Conservation (phyloP, 2,888 invertebrate species). For the Rhingia rostrata region DNA sequence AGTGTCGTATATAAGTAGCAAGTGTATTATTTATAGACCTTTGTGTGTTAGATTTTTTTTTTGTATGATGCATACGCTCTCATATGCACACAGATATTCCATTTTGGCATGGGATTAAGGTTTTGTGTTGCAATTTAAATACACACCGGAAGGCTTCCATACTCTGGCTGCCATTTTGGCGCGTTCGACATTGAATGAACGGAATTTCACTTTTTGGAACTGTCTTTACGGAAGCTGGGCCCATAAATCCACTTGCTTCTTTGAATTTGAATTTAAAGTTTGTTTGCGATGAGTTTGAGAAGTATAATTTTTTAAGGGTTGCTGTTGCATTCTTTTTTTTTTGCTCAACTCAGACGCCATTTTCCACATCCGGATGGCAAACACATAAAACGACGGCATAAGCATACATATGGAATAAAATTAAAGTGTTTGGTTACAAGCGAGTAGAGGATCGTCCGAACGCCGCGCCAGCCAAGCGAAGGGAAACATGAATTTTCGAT, state of each 20-base stretch:
- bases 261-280: constrained; percentile 61
- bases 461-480: not conserved
- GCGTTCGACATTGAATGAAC: constrained; percentile 52
- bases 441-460: constrained; percentile 38
- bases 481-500: constrained; percentile 54
- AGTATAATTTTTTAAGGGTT: constrained; percentile 21
- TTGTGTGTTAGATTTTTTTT: constrained; percentile 19
- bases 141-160: constrained; percentile 53
- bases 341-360: constrained; percentile 25
- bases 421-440: constrained; percentile 56
- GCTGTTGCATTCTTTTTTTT: not conserved
- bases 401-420: constrained; percentile 64
- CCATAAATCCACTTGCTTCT: constrained; percentile 49
- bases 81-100: constrained; percentile 1
- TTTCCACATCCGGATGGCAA: constrained; percentile 66
- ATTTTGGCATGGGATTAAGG: constrained; percentile 44
- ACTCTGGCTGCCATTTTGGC: constrained; percentile 67
- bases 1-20: constrained; percentile 57
- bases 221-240: constrained; percentile 64
- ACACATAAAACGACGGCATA: constrained; percentile 51
- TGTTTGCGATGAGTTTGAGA: constrained; percentile 35
- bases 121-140: constrained; percentile 53
- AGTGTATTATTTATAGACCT: constrained; percentile 71
- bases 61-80: constrained; percentile 9
- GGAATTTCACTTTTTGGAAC: constrained; percentile 58